Evolutionary conservation across 2,888 invertebrate species (phyloP).

Genomic region (Mactromeris polynyma): DNA sequence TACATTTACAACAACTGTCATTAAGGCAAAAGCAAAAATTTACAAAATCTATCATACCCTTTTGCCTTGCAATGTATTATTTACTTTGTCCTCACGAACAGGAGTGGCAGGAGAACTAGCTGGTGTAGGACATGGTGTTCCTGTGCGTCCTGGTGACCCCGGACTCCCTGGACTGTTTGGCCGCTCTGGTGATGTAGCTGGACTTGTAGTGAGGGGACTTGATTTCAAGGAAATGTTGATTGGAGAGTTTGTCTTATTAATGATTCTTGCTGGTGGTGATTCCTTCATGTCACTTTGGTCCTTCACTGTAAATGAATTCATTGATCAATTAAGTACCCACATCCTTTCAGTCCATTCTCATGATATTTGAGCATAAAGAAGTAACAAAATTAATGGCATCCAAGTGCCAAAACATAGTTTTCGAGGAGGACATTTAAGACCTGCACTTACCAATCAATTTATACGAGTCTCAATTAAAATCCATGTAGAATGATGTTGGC

Average conservation of each 20-base stretch:
- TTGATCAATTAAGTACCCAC: no score
- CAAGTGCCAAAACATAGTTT: no score
- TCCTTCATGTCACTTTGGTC: constrained; percentile 81
- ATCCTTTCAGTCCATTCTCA: no score
- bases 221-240: constrained; percentile 80
- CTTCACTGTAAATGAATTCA: constrained; percentile 72
- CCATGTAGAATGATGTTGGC: no score
- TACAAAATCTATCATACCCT: constrained; percentile 9
- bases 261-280: constrained; percentile 79
- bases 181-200: constrained; percentile 77
- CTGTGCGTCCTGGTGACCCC: constrained; percentile 70
- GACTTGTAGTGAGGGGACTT: constrained; percentile 72
- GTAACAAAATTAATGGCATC: no score
- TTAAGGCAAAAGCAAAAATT: neutral
- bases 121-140: constrained; percentile 76
- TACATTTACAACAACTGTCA: no score
- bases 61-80: constrained; percentile 45
- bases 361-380: neutral
- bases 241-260: constrained; percentile 75
- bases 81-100: constrained; percentile 34
- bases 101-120: constrained; percentile 70
- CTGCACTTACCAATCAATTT: no score
- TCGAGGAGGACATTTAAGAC: no score
- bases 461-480: no score
- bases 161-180: constrained; percentile 78